These are phyloP conservation scores for Dasyprocta punctata DNA, from an alignment of 2,113 vertebrate genomes.

Conservation along the genomic window DNA sequence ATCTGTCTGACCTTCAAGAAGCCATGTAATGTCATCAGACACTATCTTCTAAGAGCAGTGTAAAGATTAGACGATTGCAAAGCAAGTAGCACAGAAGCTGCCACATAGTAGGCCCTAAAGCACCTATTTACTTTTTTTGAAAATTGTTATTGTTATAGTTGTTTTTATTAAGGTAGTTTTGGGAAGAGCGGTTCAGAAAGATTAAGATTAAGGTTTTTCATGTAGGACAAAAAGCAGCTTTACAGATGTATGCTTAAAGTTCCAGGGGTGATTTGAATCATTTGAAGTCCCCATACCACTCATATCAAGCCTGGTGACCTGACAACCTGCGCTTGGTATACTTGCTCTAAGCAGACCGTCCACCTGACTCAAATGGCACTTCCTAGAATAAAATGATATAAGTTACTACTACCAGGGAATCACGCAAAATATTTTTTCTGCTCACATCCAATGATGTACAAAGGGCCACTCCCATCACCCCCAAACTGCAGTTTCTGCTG, in stretches of 20 bases:
- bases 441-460: background rate
- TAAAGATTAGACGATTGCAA: background rate
- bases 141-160: background rate
- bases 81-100: background rate
- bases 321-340: background rate
- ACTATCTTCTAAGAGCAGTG: background rate
- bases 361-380: background rate
- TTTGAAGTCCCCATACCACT: background rate
- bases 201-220: background rate
- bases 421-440: background rate
- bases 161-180: background rate
- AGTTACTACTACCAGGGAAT: background rate
- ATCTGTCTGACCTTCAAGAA: background rate
- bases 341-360: background rate
- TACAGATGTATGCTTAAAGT: background rate
- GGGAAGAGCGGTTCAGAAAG: background rate
- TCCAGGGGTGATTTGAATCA: background rate
- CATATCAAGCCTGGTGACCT: background rate
- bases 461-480: background rate
- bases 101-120: background rate
- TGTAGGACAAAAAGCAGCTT: background rate
- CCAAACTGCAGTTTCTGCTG: background rate
- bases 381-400: background rate
- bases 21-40: rapidly evolving
- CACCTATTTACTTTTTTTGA: background rate